Evolutionary conservation across 1,140 invertebrate genomes (phyloP).

Genomic region (Ceratina calcarata): DNA sequence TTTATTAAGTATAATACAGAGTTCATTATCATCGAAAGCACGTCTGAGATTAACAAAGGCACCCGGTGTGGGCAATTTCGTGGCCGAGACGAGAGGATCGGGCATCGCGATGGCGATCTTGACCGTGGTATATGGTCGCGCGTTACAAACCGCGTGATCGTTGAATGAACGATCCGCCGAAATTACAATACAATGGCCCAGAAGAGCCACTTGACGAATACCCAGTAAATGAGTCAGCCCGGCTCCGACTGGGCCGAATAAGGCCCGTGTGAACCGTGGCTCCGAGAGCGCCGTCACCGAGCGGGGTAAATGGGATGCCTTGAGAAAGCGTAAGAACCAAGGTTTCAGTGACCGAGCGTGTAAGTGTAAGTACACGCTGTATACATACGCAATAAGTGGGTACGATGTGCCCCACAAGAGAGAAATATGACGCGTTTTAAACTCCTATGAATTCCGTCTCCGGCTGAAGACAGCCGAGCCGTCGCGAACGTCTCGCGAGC

Average conservation of each 20-base stretch:
- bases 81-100: slow-evolving; percentile 33
- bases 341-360: background rate
- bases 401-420: too few relatives aligned
- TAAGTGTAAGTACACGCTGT: too few relatives aligned
- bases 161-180: slow-evolving; percentile 68
- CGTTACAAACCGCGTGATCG: slow-evolving; percentile 43
- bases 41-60: slow-evolving; percentile 59
- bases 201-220: slow-evolving; percentile 70
- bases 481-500: background rate
- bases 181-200: slow-evolving; percentile 72
- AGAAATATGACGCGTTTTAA: background rate
- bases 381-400: too few relatives aligned
- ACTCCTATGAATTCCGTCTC: background rate
- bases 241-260: slow-evolving; percentile 43
- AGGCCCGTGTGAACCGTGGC: slow-evolving; percentile 64
- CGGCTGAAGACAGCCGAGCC: background rate
- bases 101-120: slow-evolving; percentile 21
- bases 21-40: slow-evolving; percentile 55
- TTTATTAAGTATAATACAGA: slow-evolving; percentile 57
- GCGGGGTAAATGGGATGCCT: slow-evolving; percentile 10
- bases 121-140: slow-evolving; percentile 23
- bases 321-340: slow-evolving; percentile 1
- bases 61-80: slow-evolving; percentile 35
- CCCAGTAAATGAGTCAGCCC: slow-evolving; percentile 69
- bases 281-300: background rate